A percentile compares a stretch with the other conserved stretches of the same genome.
These are phyloP conservation scores for Polypedilum pembai DNA, from an alignment of 1,140 invertebrate species.

Conservation along the genomic window DNA sequence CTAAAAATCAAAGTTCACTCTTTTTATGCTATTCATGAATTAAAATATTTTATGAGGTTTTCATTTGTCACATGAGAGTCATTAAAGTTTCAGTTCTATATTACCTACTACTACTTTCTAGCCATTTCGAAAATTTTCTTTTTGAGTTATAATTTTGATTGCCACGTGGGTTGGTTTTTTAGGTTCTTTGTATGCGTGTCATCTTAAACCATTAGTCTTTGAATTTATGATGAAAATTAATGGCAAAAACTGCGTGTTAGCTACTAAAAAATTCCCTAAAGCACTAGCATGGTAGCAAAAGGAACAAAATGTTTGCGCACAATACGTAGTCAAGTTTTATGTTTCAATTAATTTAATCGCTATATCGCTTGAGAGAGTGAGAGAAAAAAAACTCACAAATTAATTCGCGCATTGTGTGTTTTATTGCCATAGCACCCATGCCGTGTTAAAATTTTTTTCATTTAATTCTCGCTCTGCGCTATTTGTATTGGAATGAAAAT, in stretches of 20 bases:
- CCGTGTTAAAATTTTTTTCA: background rate
- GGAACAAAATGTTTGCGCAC: background rate
- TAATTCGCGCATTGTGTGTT: constrained; percentile 22
- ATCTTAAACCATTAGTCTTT: background rate
- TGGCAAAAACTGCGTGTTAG: background rate
- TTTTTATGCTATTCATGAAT: too few relatives aligned
- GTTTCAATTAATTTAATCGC: constrained; percentile 27
- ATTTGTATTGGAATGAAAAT: background rate
- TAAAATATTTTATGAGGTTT: too few relatives aligned
- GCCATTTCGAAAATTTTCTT: too few relatives aligned
- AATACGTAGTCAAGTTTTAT: background rate
- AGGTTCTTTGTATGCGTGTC: background rate
- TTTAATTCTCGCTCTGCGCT: background rate
- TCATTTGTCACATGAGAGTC: too few relatives aligned
- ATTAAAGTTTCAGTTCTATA: too few relatives aligned
- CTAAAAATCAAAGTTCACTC: too few relatives aligned
- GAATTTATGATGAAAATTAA: constrained; percentile 26
- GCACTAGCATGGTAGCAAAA: background rate
- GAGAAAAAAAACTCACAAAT: background rate
- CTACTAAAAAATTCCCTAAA: background rate
- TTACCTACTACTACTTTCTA: too few relatives aligned
- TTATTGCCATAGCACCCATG: constrained; percentile 3
- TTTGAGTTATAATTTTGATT: too few relatives aligned
- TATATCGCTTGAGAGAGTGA: constrained; percentile 3
- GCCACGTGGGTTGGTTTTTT: constrained; percentile 4